Evolutionary conservation across 2,113 vertebrate species (phyloP).

Genomic region (Hippocampus mohnikei): DNA sequence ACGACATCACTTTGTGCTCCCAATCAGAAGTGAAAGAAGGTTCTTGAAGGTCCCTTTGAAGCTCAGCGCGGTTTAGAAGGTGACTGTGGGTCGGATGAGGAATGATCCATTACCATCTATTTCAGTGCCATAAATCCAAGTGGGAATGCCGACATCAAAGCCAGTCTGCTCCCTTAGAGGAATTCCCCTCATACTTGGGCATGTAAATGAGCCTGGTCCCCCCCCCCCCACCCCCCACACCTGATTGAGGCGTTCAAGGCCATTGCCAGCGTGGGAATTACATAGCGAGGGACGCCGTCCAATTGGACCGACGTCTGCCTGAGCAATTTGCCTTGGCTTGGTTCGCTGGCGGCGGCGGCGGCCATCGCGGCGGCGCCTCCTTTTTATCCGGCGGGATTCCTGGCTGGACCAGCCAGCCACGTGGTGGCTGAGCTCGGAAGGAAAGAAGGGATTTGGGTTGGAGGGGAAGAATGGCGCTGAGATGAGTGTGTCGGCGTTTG

Average conservation of each 20-base stretch:
- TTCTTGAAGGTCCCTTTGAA: constrained; percentile 58
- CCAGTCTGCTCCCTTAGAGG: constrained; percentile 64
- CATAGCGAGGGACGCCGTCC: constrained; percentile 73
- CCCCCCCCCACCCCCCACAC: constrained; percentile 59
- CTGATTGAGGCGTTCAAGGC: constrained; percentile 72
- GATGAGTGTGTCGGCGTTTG: constrained; percentile 61
- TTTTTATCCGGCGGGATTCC: constrained; percentile 69
- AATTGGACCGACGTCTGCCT: constrained; percentile 75
- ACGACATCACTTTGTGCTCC: constrained; percentile 11
- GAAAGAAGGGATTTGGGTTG: constrained; percentile 61
- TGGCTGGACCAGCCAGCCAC: constrained; percentile 70
- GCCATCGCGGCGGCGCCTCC: constrained; percentile 57
- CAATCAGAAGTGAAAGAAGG: constrained; percentile 14
- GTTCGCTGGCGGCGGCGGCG: constrained; percentile 66
- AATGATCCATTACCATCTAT: constrained; percentile 73
- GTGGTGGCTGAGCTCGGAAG: constrained; percentile 55
- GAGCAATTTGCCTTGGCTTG: constrained; percentile 74
- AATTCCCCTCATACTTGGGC: constrained; percentile 71
- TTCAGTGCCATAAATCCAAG: constrained; percentile 67
- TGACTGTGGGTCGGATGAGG: constrained; percentile 67
- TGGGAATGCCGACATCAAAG: constrained; percentile 73
- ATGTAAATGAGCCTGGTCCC: constrained; percentile 71
- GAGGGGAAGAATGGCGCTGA: constrained; percentile 61
- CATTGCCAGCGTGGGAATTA: constrained; percentile 75
- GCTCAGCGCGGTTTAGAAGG: constrained; percentile 53